A percentile compares a stretch with the other conserved stretches of the same genome.
These are phyloP conservation scores for Ophraella communa DNA, from an alignment of 2,888 invertebrate genomes.

Conservation along the genomic window DNA sequence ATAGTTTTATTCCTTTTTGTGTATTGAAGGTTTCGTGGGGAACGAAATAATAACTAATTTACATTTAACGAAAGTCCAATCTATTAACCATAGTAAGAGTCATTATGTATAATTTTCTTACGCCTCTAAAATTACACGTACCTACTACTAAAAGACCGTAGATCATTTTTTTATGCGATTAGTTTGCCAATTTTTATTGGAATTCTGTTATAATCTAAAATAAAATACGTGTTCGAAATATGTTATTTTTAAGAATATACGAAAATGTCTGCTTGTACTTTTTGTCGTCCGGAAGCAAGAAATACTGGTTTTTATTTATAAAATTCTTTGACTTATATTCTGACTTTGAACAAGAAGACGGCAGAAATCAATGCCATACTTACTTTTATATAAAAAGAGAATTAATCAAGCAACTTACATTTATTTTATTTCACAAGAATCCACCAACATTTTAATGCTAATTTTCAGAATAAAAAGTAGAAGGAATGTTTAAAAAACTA, in stretches of 20 bases:
- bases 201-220: constrained; percentile 4
- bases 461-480: no score
- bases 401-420: background rate
- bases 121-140: background rate
- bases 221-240: constrained; percentile 18
- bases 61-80: background rate
- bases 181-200: background rate
- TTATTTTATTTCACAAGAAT: background rate
- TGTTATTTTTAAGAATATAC: constrained; percentile 34
- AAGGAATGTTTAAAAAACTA: no score
- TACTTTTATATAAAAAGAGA: background rate
- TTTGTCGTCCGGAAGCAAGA: constrained; percentile 49
- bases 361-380: background rate
- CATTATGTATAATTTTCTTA: constrained; percentile 10
- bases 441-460: no score
- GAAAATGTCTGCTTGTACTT: constrained; percentile 42
- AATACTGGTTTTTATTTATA: constrained; percentile 54
- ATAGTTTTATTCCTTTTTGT: background rate
- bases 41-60: background rate
- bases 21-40: background rate
- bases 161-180: background rate
- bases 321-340: background rate
- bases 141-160: background rate
- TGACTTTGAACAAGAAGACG: no score
- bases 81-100: background rate